Percentiles rank a stretch among this genome's conserved stretches.
These are phyloP conservation scores for Heliconius ethilla DNA, from an alignment of 2,888 invertebrate species.

Conservation along the genomic window DNA sequence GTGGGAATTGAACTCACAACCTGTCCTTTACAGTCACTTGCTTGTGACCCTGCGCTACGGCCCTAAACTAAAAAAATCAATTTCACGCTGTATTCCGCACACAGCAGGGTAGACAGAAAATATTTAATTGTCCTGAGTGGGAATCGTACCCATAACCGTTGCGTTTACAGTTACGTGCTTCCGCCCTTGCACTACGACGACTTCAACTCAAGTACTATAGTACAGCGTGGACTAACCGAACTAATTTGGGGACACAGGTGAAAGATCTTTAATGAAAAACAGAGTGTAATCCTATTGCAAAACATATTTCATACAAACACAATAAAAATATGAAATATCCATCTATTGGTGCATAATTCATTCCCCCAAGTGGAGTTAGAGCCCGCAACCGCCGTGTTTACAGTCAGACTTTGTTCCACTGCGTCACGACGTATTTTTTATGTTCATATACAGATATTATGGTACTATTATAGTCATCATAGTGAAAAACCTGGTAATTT, in stretches of 20 bases:
- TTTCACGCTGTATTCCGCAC: too few relatives aligned
- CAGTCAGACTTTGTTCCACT: background rate
- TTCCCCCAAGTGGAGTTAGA: background rate
- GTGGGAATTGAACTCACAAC: too few relatives aligned
- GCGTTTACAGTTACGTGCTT: too few relatives aligned
- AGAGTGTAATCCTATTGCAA: background rate
- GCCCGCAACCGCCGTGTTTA: background rate
- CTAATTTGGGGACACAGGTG: background rate
- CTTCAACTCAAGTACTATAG: background rate
- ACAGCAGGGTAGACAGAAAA: too few relatives aligned
- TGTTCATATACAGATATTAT: too few relatives aligned
- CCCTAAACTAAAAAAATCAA: background rate
- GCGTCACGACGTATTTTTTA: background rate
- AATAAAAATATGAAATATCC: background rate
- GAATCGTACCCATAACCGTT: too few relatives aligned
- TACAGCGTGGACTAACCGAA: background rate
- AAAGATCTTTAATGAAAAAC: background rate
- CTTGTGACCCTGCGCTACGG: too few relatives aligned
- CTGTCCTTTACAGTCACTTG: too few relatives aligned
- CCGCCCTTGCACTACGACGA: too few relatives aligned
- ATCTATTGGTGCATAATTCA: background rate
- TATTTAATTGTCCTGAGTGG: too few relatives aligned
- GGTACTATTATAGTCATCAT: too few relatives aligned
- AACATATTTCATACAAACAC: background rate
- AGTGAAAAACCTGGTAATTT: background rate